phyloP scores from a whole-genome alignment of 2,888 invertebrate species.

The Allygus modestus region DNA sequence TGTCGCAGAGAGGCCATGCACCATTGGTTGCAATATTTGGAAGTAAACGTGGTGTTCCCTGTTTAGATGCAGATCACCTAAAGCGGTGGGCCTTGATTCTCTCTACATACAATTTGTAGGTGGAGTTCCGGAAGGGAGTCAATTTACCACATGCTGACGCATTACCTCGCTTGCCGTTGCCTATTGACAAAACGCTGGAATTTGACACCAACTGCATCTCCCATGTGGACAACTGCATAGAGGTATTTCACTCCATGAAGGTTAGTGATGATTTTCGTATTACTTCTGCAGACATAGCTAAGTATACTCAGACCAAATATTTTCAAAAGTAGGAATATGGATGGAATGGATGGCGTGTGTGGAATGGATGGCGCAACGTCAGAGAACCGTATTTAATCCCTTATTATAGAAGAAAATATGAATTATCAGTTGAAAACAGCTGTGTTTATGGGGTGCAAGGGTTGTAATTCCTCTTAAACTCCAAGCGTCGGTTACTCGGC shows the following conservation, averaged over 20 bases:
- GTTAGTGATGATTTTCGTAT: slow-evolving; percentile 3
- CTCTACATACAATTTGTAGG: background rate
- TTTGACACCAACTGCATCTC: background rate
- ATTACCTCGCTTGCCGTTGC: background rate
- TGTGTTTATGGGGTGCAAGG: slow-evolving; percentile 56
- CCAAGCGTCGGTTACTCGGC: background rate
- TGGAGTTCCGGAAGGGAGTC: slow-evolving; percentile 4
- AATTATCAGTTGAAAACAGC: background rate
- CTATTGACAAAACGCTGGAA: background rate
- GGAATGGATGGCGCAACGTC: slow-evolving; percentile 24
- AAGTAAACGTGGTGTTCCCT: slow-evolving; percentile 22
- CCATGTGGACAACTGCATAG: background rate
- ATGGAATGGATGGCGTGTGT: background rate
- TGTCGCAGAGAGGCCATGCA: slow-evolving; percentile 22
- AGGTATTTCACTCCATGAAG: slow-evolving; percentile 11
- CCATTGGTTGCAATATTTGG: slow-evolving; percentile 33
- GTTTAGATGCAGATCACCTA: slow-evolving; percentile 38
- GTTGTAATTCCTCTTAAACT: background rate
- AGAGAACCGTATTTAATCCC: background rate
- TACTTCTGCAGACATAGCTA: background rate
- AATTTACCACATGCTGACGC: slow-evolving; percentile 9
- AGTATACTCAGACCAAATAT: background rate
- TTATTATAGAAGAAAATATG: background rate
- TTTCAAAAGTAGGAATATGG: too few species aligned
- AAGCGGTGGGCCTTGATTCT: slow-evolving; percentile 53